Percentiles rank a stretch among this genome's conserved stretches.
Evolutionary conservation across 2,797 vertebrate genomes (phyloP).

Genomic region (Squalus acanthias): DNA sequence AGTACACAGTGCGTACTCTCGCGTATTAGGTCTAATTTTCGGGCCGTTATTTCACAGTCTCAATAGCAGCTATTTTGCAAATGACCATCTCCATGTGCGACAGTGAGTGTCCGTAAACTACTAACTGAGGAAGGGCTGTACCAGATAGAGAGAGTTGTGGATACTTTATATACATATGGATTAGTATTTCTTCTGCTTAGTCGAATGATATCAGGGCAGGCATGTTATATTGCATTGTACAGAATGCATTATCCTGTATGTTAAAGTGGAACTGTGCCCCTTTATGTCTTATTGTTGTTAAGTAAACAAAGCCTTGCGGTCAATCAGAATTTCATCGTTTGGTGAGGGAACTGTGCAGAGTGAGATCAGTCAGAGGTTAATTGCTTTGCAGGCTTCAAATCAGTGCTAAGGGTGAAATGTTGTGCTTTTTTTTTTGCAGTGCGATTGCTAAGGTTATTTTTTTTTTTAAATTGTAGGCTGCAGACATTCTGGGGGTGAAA

Average conservation of each 20-base stretch:
- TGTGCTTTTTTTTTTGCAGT: neutral
- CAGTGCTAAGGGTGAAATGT: conserved; percentile 9
- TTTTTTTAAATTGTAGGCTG: neutral
- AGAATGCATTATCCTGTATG: neutral
- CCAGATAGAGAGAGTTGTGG: no score
- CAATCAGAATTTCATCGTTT: conserved; percentile 31
- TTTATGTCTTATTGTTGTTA: conserved; percentile 3
- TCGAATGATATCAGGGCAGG: neutral
- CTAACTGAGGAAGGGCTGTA: neutral
- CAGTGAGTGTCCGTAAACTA: neutral
- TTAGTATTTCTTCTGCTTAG: neutral
- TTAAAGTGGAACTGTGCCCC: neutral
- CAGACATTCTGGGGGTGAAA: neutral
- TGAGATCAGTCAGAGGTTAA: conserved; percentile 19
- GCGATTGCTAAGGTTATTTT: neutral
- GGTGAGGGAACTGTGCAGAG: conserved; percentile 9
- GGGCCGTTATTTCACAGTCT: no score
- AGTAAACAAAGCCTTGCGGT: conserved; percentile 13
- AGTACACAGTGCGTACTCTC: no score
- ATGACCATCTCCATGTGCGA: neutral
- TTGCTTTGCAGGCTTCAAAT: conserved; percentile 24
- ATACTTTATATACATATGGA: neutral
- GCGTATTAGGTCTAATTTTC: no score
- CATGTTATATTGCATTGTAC: neutral
- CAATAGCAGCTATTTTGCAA: neutral